phyloP scores from a whole-genome alignment of 2,888 invertebrate species.

The Amphipoea lucens region DNA sequence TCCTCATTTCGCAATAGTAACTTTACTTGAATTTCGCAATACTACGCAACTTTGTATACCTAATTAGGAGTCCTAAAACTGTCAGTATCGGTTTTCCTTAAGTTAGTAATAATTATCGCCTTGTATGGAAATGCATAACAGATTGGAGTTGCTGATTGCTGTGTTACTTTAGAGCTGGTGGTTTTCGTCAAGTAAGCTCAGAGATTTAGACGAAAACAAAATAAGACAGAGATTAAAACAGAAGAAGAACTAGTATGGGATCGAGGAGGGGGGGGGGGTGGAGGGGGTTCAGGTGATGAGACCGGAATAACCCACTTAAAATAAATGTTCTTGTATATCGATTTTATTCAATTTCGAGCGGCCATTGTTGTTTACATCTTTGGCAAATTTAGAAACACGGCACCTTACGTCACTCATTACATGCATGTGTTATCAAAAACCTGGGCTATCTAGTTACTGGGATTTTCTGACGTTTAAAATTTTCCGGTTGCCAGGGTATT shows the following conservation, averaged over 20 bases:
- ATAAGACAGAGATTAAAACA: too few species aligned
- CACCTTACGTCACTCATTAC: conserved; percentile 14
- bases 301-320: too few species aligned
- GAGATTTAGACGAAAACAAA: too few species aligned
- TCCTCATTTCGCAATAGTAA: conserved; percentile 30
- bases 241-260: too few species aligned
- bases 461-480: background rate
- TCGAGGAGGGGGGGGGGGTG: too few species aligned
- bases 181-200: too few species aligned
- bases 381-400: too few species aligned
- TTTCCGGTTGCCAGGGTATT: background rate
- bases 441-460: background rate
- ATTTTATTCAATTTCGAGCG: too few species aligned
- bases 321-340: too few species aligned
- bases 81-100: conserved; percentile 31
- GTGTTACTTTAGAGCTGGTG: too few species aligned
- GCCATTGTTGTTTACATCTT: too few species aligned
- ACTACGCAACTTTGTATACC: conserved; percentile 4
- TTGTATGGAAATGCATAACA: background rate
- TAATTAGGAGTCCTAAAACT: conserved; percentile 33
- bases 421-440: conserved; percentile 22
- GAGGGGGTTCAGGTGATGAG: too few species aligned
- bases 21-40: conserved; percentile 7
- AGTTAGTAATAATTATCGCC: background rate
- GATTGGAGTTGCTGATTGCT: conserved; percentile 4